phyloP scores from a whole-genome alignment of 2,113 vertebrate genomes.

The Phaethornis superciliosus region DNA sequence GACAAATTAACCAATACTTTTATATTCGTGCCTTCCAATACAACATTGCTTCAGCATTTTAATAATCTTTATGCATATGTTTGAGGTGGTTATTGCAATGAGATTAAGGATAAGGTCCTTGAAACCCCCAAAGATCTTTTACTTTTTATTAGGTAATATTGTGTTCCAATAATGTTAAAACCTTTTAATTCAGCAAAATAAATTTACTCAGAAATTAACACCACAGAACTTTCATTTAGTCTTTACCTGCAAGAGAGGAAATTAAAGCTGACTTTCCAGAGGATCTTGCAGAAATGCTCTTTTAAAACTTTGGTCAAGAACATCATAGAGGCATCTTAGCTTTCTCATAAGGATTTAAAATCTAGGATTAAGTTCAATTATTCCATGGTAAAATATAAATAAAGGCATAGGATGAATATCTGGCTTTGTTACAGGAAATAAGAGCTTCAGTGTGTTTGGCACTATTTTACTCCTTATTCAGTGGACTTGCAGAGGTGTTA shows the following conservation, averaged over 20 bases:
- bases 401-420: neutral
- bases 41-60: slow-evolving; percentile 13
- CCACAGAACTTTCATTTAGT: slow-evolving; percentile 3
- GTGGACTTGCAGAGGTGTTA: neutral
- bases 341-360: neutral
- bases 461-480: neutral
- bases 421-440: neutral
- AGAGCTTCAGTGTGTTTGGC: neutral
- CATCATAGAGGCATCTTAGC: neutral
- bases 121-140: neutral
- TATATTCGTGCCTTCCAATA: neutral
- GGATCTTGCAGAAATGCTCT: neutral
- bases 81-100: slow-evolving; percentile 36
- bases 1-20: slow-evolving; percentile 1
- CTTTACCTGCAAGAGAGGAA: slow-evolving; percentile 22
- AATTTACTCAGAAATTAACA: slow-evolving; percentile 48
- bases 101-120: slow-evolving; percentile 25
- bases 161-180: slow-evolving; percentile 36
- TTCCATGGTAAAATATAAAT: neutral
- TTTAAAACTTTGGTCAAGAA: neutral
- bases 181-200: slow-evolving; percentile 49
- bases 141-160: slow-evolving; percentile 32
- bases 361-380: neutral
- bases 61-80: slow-evolving; percentile 24
- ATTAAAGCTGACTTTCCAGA: slow-evolving; percentile 39